Evolutionary conservation across 2,888 invertebrate genomes (phyloP).

Genomic region (Carterocephalus palaemon): DNA sequence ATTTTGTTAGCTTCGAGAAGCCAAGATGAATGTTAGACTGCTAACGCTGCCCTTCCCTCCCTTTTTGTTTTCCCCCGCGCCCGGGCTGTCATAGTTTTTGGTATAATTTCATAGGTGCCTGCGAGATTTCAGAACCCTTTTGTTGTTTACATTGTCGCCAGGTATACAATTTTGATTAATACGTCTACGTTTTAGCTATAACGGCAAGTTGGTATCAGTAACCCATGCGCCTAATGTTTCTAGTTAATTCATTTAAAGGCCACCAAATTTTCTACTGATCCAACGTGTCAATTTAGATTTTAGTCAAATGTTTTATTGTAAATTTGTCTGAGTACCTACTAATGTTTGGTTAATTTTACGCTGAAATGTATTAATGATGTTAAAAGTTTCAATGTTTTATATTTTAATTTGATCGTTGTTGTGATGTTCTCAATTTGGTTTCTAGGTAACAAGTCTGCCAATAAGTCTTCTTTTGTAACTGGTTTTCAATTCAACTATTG

Average conservation of each 20-base stretch:
- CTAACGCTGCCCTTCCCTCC: constrained; percentile 70
- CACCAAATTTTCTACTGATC: too few species aligned
- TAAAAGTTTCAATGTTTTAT: constrained; percentile 15
- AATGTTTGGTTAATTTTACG: constrained; percentile 9
- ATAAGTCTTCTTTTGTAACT: constrained; percentile 30
- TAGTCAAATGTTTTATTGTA: constrained; percentile 25
- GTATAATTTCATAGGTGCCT: constrained; percentile 78
- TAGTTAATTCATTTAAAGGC: too few species aligned
- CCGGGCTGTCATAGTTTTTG: constrained; percentile 74
- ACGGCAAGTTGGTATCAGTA: constrained; percentile 19
- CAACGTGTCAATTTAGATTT: constrained; percentile 38
- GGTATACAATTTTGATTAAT: constrained; percentile 74
- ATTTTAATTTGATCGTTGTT: constrained; percentile 29
- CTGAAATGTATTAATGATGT: constrained; percentile 7
- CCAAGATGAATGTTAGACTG: constrained; percentile 78
- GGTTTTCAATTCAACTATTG: background rate
- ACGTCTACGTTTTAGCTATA: constrained; percentile 40
- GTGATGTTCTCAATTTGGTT: constrained; percentile 28
- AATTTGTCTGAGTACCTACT: constrained; percentile 11
- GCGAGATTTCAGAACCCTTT: constrained; percentile 74
- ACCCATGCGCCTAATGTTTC: background rate
- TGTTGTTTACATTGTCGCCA: constrained; percentile 80
- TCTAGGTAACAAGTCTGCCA: constrained; percentile 28
- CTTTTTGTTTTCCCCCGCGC: constrained; percentile 68
- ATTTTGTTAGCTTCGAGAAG: constrained; percentile 78